These are phyloP conservation scores for Hetaerina titia DNA, from an alignment of 2,888 invertebrate species.

Conservation along the genomic window DNA sequence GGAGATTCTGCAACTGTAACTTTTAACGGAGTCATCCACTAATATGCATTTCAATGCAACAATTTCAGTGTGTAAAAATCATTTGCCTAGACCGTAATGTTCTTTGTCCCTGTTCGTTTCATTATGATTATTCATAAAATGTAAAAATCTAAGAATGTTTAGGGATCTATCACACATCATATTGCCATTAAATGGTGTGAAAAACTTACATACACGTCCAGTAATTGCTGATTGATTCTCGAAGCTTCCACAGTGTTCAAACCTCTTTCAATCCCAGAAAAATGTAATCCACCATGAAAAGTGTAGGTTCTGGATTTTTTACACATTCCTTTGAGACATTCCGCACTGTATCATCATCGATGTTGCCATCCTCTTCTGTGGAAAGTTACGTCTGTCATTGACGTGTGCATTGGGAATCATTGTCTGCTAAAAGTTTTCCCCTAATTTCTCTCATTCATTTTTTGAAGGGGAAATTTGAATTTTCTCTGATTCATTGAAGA, in stretches of 20 bases:
- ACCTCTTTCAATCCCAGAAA: too few species aligned
- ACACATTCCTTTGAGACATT: too few species aligned
- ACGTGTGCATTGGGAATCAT: too few species aligned
- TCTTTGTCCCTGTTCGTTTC: background rate
- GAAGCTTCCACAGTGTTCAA: too few species aligned
- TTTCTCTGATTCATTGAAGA: constrained; percentile 33
- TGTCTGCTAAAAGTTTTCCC: too few species aligned
- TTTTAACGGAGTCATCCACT: background rate
- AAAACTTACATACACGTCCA: background rate
- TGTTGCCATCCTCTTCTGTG: too few species aligned
- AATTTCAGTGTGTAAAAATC: background rate
- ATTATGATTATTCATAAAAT: background rate
- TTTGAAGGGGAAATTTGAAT: constrained; percentile 76
- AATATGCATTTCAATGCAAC: too few species aligned
- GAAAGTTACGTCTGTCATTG: too few species aligned
- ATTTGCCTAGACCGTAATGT: background rate
- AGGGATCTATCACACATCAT: background rate
- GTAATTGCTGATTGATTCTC: background rate
- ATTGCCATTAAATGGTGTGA: background rate
- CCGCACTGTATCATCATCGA: too few species aligned
- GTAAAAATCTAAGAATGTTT: constrained; percentile 9
- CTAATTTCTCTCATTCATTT: too few species aligned
- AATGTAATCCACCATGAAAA: too few species aligned
- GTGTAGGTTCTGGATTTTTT: too few species aligned
- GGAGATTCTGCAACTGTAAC: background rate